A percentile compares a stretch with the other conserved stretches of the same genome.
Evolutionary conservation across 1,140 invertebrate genomes (phyloP).

Genomic region (Belonocnema kinseyi): DNA sequence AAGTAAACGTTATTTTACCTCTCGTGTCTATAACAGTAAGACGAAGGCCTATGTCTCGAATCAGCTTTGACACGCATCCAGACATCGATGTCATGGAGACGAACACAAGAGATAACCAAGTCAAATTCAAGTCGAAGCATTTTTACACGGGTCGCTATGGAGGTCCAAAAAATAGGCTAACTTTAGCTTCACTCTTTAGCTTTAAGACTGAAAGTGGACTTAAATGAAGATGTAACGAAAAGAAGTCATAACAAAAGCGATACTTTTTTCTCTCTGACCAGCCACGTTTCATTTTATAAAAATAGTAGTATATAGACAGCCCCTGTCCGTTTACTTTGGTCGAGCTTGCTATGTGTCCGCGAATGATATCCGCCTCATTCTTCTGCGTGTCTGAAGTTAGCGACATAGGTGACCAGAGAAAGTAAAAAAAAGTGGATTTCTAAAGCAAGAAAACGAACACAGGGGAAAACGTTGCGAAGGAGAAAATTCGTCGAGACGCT

Average conservation of each 20-base stretch:
- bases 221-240: no score
- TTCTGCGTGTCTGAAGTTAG: not conserved
- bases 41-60: no score
- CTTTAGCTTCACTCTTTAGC: no score
- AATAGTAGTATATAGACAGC: slow-evolving; percentile 51
- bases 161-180: not conserved
- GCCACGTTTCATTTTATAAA: slow-evolving; percentile 54
- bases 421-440: slow-evolving; percentile 1
- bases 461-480: slow-evolving; percentile 43
- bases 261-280: not conserved
- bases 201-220: no score
- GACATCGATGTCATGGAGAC: no score
- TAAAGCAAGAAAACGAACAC: slow-evolving; percentile 21
- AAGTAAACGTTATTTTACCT: no score
- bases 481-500: slow-evolving; percentile 43
- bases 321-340: slow-evolving; percentile 39
- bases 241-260: not conserved
- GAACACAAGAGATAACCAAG: no score
- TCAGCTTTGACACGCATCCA: no score
- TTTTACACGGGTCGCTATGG: not conserved
- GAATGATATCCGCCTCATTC: slow-evolving; percentile 25
- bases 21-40: no score
- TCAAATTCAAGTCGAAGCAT: no score
- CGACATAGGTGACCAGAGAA: not conserved
- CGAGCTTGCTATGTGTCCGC: slow-evolving; percentile 39